Percentiles rank a stretch among this genome's conserved stretches.
Evolutionary conservation across 2,888 invertebrate species (phyloP).

Genomic region (Thera britannica): DNA sequence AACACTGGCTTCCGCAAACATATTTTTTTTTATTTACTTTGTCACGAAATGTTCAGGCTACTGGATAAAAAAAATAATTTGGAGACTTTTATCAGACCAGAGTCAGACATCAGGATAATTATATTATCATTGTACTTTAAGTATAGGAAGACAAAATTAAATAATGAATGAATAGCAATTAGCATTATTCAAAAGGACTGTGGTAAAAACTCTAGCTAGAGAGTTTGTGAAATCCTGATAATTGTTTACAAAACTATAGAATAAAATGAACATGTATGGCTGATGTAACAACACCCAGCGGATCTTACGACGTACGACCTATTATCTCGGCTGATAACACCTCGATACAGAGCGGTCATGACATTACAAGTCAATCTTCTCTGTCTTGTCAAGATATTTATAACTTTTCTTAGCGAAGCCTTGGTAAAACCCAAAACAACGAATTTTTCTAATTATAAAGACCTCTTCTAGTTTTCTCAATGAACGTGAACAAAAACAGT

Average conservation of each 20-base stretch:
- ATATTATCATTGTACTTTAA: no score
- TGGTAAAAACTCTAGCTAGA: no score
- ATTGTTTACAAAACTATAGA: background rate
- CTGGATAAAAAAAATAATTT: no score
- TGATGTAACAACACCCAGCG: slow-evolving; percentile 15
- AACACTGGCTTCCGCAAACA: background rate
- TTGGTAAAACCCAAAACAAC: background rate
- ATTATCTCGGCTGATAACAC: slow-evolving; percentile 36
- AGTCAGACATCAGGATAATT: no score
- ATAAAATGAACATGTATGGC: background rate
- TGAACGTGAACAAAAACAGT: slow-evolving; percentile 2
- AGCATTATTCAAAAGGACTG: no score
- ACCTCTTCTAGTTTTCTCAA: background rate
- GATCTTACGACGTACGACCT: slow-evolving; percentile 33
- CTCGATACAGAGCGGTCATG: slow-evolving; percentile 30
- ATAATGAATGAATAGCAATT: no score
- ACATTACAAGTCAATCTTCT: slow-evolving; percentile 34
- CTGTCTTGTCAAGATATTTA: slow-evolving; percentile 31
- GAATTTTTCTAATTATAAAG: background rate
- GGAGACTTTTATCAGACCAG: no score
- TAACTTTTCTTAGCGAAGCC: background rate
- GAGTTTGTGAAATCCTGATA: no score
- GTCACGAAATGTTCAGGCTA: no score
- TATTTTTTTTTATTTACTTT: no score
- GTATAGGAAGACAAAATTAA: no score